Base-by-base conservation (phyloP, 1,140 invertebrate genomes). In the Bombus superbus region DNA sequence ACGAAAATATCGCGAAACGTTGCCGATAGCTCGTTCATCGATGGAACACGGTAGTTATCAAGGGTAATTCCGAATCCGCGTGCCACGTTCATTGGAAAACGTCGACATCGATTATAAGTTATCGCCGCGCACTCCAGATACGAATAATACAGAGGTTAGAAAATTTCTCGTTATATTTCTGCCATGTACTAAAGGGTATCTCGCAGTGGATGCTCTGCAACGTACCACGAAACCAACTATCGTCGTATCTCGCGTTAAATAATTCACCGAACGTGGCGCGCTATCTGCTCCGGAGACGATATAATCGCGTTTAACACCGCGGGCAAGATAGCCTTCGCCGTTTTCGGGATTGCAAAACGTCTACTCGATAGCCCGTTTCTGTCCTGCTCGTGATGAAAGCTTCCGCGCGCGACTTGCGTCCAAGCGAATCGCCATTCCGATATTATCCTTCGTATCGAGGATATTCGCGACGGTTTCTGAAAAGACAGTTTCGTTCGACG, bases 91-190 rank as follows among this genome's bases (percentile, higher is more conserved):
- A 18, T 66, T 8, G n/a, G 86, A 82, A 86, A 85, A 90, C 42
- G 42, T 87, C 81, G n/a, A 40, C 66, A n/a, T 38, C 83, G 18
- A 53, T 53, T 22, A 22, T 22, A 53, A 88, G 81, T 86, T 90
- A 90, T 80, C 79, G 38, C 44, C 25, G 10, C 44, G n/a, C 18
- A 18, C 57, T 22, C 32, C 69, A 62, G 47, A 83, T 86, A 89
- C 68, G 79, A 89, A 89, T 89, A 83, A 86, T 81, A 86, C 18
- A 38, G 40, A 32, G 77, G 1, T 88, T 75, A 74, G 62, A 89
- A 88, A 68, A 59, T 74, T 76, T 28, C 72, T 78, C n/a, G 80
- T 81, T 78, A 44, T 22, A 72, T 71, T 76, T 69, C 47, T 69
- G 18, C 15, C n/a, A 18, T 18, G 15, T n/a, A 35, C 15, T 6